Conservation (phyloP, 2,888 invertebrate species). For the Bruchidius siliquastri region DNA sequence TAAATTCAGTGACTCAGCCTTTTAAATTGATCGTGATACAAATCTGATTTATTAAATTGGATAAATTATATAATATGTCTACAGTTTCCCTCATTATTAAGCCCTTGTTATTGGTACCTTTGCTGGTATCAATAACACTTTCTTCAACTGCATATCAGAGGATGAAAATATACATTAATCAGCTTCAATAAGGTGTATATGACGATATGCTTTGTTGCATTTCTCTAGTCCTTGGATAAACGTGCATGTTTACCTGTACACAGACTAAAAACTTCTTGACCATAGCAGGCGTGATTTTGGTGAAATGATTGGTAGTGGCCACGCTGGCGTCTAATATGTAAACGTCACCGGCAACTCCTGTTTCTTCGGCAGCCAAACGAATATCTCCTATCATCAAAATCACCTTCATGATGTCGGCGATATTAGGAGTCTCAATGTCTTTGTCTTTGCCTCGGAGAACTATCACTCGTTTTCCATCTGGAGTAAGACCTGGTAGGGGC, state of each 20-base stretch:
- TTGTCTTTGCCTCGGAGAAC: conserved; percentile 69
- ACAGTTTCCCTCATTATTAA: too few relatives aligned
- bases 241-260: conserved; percentile 63
- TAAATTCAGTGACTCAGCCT: too few relatives aligned
- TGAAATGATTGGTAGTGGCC: conserved; percentile 74
- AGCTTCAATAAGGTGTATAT: too few relatives aligned
- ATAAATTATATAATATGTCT: too few relatives aligned
- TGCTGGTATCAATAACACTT: too few relatives aligned
- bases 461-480: conserved; percentile 72
- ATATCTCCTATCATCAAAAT: conserved; percentile 82
- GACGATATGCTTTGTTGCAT: too few relatives aligned
- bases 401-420: conserved; percentile 75
- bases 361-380: conserved; percentile 68
- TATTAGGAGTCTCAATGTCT: conserved; percentile 64
- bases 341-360: conserved; percentile 80
- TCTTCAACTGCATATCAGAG: too few relatives aligned
- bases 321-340: conserved; percentile 76
- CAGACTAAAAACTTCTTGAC: conserved; percentile 83
- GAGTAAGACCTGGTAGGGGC: conserved; percentile 75
- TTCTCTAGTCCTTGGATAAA: too few relatives aligned
- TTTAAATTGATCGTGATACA: too few relatives aligned
- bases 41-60: too few relatives aligned
- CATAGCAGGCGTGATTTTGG: conserved; percentile 76
- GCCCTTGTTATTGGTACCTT: too few relatives aligned
- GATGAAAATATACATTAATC: too few relatives aligned